Evolutionary conservation across 1,140 invertebrate genomes (phyloP).

Genomic region (Acromyrmex echinatior): DNA sequence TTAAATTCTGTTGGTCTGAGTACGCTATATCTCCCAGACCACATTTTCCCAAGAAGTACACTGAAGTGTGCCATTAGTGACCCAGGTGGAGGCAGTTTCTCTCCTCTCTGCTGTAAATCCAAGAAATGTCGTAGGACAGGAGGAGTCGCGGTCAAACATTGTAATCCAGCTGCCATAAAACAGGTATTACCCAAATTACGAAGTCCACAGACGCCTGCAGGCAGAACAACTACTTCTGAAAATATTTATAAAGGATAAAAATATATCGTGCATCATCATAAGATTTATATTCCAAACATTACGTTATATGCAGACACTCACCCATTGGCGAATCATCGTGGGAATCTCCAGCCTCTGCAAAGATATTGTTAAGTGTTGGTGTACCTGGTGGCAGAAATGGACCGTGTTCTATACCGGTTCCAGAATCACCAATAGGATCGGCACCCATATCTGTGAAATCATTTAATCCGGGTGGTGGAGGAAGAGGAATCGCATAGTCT

Average conservation of each 20-base stretch:
- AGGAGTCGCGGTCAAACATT: constrained; percentile 88
- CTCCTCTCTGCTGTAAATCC: constrained; percentile 83
- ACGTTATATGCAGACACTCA: constrained; percentile 62
- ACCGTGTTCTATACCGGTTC: constrained; percentile 81
- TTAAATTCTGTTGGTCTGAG: constrained; percentile 89
- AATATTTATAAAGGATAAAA: constrained; percentile 5
- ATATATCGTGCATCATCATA: neutral
- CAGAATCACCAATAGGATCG: constrained; percentile 76
- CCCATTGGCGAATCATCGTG: constrained; percentile 84
- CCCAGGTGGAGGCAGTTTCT: constrained; percentile 82
- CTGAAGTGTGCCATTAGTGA: constrained; percentile 88
- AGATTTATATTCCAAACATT: neutral
- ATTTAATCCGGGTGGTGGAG: constrained; percentile 81
- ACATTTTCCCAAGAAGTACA: constrained; percentile 88
- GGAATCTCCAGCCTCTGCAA: constrained; percentile 82
- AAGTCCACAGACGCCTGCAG: constrained; percentile 89
- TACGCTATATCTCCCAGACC: constrained; percentile 88
- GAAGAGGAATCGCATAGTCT: constrained; percentile 84
- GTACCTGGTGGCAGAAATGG: constrained; percentile 82
- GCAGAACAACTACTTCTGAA: constrained; percentile 67
- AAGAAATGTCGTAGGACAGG: constrained; percentile 88
- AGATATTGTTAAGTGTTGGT: constrained; percentile 82
- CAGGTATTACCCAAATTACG: constrained; percentile 91
- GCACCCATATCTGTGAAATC: constrained; percentile 80
- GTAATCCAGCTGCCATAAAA: constrained; percentile 91